Evolutionary conservation across 2,113 vertebrate species (phyloP), one percentile per base, ranked within the genome.

Genomic region (Neotragus moschatus): DNA sequence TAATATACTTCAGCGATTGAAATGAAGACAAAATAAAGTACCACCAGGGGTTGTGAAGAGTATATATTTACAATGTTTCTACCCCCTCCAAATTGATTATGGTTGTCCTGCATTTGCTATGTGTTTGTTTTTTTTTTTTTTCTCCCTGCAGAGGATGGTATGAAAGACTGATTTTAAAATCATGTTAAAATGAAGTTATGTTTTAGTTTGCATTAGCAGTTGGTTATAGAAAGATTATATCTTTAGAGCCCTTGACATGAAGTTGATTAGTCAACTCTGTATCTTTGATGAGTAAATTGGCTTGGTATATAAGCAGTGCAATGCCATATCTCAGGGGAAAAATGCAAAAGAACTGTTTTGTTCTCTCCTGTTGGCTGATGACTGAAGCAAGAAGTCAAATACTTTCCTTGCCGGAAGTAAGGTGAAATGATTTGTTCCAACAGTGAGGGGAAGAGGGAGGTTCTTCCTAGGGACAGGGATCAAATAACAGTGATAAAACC

Each of bases 41-140:
- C 99, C 99, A 99, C 97, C 99, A 97, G 98, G 98, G 99, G 98
- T 98, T 99, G 99, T 97, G 98, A 99, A 99, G 99, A 99, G 98
- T 98, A 99, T 98, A 98, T 99, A 99, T 99, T 99, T 99, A 99
- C 99, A 99, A 97, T 98, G 99, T 98, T 99, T 98, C 98, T 98
- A 99, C 97, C 98, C 98, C 97, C 85, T 97, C 97, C 98, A 97
- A 99, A 99, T 98, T 98, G 99, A 98, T 99, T 99, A 99, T 98
- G 99, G 98, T 87, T 90, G 97, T 98, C 98, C 98, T 98, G 97
- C 45, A 58, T 98, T 98, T 98, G 93, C 91, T 96, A 13, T 89
- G 7, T 49, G 1, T 25, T 23, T 49, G 1, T 25, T 95, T 61
- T 30, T 60, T 13, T 26, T 58, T 95, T 96, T 53, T 66, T 88